These are phyloP conservation scores for Kryptolebias ocellatus DNA, from an alignment of 2,797 vertebrate genomes.

Conservation along the genomic window DNA sequence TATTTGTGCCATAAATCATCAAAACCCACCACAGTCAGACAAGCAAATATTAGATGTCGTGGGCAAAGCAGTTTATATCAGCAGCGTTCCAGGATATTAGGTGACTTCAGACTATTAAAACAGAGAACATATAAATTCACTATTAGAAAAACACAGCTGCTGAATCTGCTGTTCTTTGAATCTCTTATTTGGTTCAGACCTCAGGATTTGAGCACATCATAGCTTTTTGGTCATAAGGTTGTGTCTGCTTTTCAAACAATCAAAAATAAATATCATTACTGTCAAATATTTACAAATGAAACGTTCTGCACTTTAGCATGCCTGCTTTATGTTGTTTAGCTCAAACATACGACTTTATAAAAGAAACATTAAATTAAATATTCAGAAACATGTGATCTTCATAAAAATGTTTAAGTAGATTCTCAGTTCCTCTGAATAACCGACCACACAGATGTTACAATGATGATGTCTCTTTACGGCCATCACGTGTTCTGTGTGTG, in stretches of 20 bases:
- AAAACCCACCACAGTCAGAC: constrained; percentile 61
- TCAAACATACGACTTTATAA: no score
- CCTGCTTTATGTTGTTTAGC: no score
- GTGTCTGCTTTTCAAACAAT: background rate
- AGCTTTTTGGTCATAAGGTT: background rate
- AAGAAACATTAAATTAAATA: no score
- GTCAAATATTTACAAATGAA: no score
- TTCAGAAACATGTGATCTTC: no score
- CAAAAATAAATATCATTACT: no score
- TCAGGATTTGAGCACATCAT: background rate
- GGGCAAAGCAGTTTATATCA: constrained; percentile 60
- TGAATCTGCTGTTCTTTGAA: constrained; percentile 54
- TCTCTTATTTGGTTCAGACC: constrained; percentile 6
- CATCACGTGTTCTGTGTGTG: no score
- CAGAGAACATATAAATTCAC: constrained; percentile 60
- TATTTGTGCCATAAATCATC: constrained; percentile 69
- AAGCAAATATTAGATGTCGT: constrained; percentile 60
- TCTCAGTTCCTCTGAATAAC: no score
- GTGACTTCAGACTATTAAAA: constrained; percentile 72
- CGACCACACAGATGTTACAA: no score
- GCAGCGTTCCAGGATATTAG: constrained; percentile 54
- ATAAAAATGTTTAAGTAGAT: no score
- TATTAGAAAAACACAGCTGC: constrained; percentile 54
- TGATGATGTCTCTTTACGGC: no score
- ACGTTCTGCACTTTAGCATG: no score